Base-by-base conservation (phyloP, 2,113 vertebrate species). In the Tychaedon coryphoeus region DNA sequence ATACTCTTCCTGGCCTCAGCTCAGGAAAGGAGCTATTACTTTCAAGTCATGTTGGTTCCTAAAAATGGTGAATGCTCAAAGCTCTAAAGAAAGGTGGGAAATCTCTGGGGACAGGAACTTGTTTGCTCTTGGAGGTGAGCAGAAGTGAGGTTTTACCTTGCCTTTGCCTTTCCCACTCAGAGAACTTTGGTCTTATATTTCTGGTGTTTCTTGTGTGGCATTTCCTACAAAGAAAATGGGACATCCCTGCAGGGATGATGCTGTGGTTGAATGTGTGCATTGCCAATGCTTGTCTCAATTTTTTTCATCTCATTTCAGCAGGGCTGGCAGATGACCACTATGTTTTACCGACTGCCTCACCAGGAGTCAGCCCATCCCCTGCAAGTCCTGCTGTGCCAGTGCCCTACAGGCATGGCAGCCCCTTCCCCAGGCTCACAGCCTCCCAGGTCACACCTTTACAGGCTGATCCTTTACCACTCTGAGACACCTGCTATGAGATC, bases 31-130 rank as follows among this genome's bases (percentile, higher is more conserved):
- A 69, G 19, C 16, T 67, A 9, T 31, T 77, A 25, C n/a, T 88
- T 82, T 7, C 15, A 29, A 28, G 31, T 20, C 25, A 14, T 0
- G 0, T 51, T 1, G 1, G 2, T 84, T 86, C 8, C 60, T 58
- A 31, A 38, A 80, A 58, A 66, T n/a, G 29, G 42, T 19, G 36
- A 42, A 51, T 71, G 33, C 17, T 77, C 36, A 80, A 45, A 57
- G 8, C 26, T 64, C 33, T 45, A 45, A 77, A 58, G 43, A 74
- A 81, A 86, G 12, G 24, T 45, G 8, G 6, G 34, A 71, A 81
- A 58, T 5, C 15, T 58, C 29, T 19, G 56, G 19, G 7, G 15
- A 45, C 7, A 40, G 70, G 34, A 65, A 36, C 10, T 70, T n/a
- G 4, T 47, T 45, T 75, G 53, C 22, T 76, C 40, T 65, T 40